phyloP scores from a whole-genome alignment of 2,888 invertebrate species.

The Leucania comma region DNA sequence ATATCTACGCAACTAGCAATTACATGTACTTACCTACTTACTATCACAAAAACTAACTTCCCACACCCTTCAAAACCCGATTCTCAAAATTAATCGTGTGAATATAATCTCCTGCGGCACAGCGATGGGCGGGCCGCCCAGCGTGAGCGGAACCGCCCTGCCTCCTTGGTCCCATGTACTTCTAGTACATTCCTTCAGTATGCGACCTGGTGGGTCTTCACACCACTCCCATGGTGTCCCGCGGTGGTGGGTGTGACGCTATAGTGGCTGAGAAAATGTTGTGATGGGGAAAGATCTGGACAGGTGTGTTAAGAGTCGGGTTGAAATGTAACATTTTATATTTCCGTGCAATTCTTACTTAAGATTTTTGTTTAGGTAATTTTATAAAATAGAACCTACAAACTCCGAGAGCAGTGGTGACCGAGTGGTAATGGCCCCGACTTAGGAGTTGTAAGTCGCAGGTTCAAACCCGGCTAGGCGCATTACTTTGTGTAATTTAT shows the following conservation, averaged over 20 bases:
- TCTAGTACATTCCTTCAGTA: slow-evolving; percentile 39
- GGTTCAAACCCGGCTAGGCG: too few species aligned
- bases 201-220: slow-evolving; percentile 20
- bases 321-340: too few species aligned
- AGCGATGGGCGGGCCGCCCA: slow-evolving; percentile 75
- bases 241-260: slow-evolving; percentile 61
- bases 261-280: slow-evolving; percentile 44
- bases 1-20: slow-evolving; percentile 24
- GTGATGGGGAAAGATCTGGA: slow-evolving; percentile 18
- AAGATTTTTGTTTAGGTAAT: too few species aligned
- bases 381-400: too few species aligned
- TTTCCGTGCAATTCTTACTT: too few species aligned
- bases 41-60: slow-evolving; percentile 32
- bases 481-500: too few species aligned
- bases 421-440: too few species aligned
- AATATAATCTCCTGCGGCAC: slow-evolving; percentile 52
- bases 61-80: slow-evolving; percentile 11
- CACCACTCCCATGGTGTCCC: slow-evolving; percentile 57
- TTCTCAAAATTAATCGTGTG: slow-evolving; percentile 60
- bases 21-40: neutral
- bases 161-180: slow-evolving; percentile 46
- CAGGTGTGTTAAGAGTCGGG: neutral
- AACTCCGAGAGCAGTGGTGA: too few species aligned
- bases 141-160: slow-evolving; percentile 71
- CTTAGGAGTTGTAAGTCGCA: too few species aligned